A percentile compares a stretch with the other conserved stretches of the same genome.
Evolutionary conservation across 2,888 invertebrate genomes (phyloP).

Genomic region (Chymomyza procnemis): DNA sequence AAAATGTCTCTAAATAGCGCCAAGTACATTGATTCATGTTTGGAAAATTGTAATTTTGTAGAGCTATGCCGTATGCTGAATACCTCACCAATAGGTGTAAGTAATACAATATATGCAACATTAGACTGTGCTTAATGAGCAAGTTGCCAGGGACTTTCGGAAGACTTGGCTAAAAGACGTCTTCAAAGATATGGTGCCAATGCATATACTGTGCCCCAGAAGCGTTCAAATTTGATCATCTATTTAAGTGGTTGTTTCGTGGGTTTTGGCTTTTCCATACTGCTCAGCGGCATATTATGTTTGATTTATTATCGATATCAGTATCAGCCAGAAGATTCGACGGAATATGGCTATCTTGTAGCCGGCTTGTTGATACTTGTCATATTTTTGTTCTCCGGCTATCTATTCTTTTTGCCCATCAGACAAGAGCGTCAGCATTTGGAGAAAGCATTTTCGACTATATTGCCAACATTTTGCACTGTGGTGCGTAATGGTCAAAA

Average conservation of each 20-base stretch:
- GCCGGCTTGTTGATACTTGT: slow-evolving; percentile 10
- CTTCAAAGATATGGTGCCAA: slow-evolving; percentile 38
- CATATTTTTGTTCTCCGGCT: slow-evolving; percentile 25
- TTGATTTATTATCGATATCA: slow-evolving; percentile 2
- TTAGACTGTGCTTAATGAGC: not conserved
- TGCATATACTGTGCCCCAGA: slow-evolving; percentile 13
- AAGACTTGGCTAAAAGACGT: slow-evolving; percentile 21
- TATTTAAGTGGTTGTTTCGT: slow-evolving; percentile 27
- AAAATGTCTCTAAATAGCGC: too few relatives aligned
- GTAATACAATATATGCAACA: not conserved
- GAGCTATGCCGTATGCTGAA: not conserved
- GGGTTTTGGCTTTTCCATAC: slow-evolving; percentile 9
- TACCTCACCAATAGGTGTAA: not conserved
- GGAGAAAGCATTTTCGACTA: slow-evolving; percentile 21
- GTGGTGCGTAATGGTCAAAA: slow-evolving; percentile 41
- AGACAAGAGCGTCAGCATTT: slow-evolving; percentile 34
- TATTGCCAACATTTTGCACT: slow-evolving; percentile 54
- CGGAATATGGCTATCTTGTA: slow-evolving; percentile 5
- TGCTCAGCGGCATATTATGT: slow-evolving; percentile 17
- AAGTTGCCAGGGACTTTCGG: not conserved
- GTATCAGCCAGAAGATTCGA: accelerated
- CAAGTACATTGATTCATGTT: too few relatives aligned
- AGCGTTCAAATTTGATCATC: not conserved
- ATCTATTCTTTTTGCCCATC: slow-evolving; percentile 22
- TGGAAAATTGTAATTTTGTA: too few relatives aligned